Conservation (phyloP, 2,888 invertebrate species). For the Eristalis tenax region DNA sequence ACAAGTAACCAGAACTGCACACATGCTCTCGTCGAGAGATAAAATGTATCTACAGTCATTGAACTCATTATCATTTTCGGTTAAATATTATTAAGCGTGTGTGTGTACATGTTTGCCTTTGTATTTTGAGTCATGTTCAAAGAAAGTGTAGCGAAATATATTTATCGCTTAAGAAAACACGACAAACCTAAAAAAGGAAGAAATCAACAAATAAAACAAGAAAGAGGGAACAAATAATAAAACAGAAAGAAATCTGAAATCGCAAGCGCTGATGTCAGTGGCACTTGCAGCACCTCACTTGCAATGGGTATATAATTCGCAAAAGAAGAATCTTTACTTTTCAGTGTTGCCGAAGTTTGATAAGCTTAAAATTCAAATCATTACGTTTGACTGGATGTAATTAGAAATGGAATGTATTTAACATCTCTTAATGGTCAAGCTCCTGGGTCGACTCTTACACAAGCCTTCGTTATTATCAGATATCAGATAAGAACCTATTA, state of each 20-base stretch:
- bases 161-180: constrained; percentile 14
- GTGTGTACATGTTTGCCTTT: constrained; percentile 23
- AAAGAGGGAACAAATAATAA: not conserved
- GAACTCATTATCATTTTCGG: constrained; percentile 66
- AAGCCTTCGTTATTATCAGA: no score
- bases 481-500: no score
- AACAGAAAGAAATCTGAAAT: not conserved
- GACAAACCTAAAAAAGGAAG: not conserved
- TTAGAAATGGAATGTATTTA: not conserved
- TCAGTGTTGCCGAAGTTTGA: constrained; percentile 23
- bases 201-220: not conserved
- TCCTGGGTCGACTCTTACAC: no score
- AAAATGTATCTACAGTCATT: constrained; percentile 68
- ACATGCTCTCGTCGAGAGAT: constrained; percentile 35
- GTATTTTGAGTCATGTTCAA: constrained; percentile 12
- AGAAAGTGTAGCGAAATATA: constrained; percentile 50
- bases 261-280: constrained; percentile 29
- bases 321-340: not conserved
- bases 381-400: not conserved
- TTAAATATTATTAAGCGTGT: constrained; percentile 13
- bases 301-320: constrained; percentile 15
- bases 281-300: constrained; percentile 31
- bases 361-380: no score
- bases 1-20: constrained; percentile 28
- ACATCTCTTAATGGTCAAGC: no score